Evolutionary conservation across 2,797 vertebrate species (phyloP).

Genomic region (Acanthurus lineatus): DNA sequence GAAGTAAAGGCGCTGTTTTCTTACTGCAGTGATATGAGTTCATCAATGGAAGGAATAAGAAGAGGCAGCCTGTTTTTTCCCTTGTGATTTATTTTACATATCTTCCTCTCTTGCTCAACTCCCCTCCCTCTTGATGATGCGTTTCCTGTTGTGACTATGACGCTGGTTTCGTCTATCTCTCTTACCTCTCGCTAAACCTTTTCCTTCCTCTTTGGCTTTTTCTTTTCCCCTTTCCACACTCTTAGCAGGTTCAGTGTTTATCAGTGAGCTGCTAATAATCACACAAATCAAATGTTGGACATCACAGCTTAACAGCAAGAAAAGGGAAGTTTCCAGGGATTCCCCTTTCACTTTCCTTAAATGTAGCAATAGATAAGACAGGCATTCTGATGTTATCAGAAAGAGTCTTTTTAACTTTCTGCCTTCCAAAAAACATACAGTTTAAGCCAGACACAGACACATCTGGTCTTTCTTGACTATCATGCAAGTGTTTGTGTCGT

Average conservation of each 20-base stretch:
- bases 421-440: not conserved
- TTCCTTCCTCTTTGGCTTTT: slow-evolving; percentile 50
- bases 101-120: slow-evolving; percentile 11
- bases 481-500: not conserved
- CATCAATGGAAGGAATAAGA: not conserved
- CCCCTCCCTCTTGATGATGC: slow-evolving; percentile 47
- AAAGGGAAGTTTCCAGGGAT: slow-evolving; percentile 23
- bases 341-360: slow-evolving; percentile 5
- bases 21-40: not conserved
- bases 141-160: slow-evolving; percentile 63
- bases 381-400: not conserved
- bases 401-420: not conserved
- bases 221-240: slow-evolving; percentile 42
- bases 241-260: not conserved
- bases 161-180: slow-evolving; percentile 9
- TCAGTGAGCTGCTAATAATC: no score
- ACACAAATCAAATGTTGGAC: not conserved
- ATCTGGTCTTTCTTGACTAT: not conserved
- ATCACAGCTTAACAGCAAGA: not conserved
- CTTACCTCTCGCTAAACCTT: not conserved
- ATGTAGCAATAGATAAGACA: not conserved
- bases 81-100: not conserved
- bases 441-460: not conserved
- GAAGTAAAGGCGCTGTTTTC: not conserved
- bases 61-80: not conserved